Evolutionary conservation across 37 sponge, comb jelly and placozoan genomes (phyloP), one percentile per base, ranked within the genome.

Genomic region (Lycopodina hypogea): DNA sequence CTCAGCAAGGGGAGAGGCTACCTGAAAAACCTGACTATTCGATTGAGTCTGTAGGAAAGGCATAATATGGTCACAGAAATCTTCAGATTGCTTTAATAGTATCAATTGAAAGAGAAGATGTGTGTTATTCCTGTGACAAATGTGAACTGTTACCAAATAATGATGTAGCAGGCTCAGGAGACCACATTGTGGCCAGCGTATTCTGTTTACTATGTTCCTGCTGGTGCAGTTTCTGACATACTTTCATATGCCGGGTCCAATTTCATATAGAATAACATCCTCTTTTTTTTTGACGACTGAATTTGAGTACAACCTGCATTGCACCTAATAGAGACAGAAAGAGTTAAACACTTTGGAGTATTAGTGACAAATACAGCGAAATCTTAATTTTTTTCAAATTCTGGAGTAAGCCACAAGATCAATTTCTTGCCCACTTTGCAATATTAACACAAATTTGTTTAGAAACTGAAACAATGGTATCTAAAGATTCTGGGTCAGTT

Each of bases 211-310:
- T 59, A 26, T 4, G 4, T 59, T 28, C 12, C 28, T 59, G 4
- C 60, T 6, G 3, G 29, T 51, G 21, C 32, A 50, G 26, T 72
- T 30, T n/a, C 30, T 32, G 12, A 22, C 75, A 74, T 56, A 26
- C 53, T 26, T 11, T 56, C 4, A 81, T 40, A 55, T 81, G 82
- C 24, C 56, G 39, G 37, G 73, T 64, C 82, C 82, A 81, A 39
- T 81, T 81, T 42, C 74, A 72, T 32, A 81, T 72, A 42, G 69
- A 23, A 55, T 34, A 29, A 39, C n/a, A n/a, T n/a, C n/a, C n/a
- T n/a, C n/a, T n/a, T n/a, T n/a, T n/a, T n/a, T n/a, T n/a, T n/a
- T n/a, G n/a, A n/a, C n/a, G 19, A 80, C 40, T 4, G 71, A 34
- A 22, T 71, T 22, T 15, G 12, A 34, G 55, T 61, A 34, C 66